phyloP scores from a whole-genome alignment of 35 echinoderm and acorn worm genomes.

The Apostichopus japonicus region DNA sequence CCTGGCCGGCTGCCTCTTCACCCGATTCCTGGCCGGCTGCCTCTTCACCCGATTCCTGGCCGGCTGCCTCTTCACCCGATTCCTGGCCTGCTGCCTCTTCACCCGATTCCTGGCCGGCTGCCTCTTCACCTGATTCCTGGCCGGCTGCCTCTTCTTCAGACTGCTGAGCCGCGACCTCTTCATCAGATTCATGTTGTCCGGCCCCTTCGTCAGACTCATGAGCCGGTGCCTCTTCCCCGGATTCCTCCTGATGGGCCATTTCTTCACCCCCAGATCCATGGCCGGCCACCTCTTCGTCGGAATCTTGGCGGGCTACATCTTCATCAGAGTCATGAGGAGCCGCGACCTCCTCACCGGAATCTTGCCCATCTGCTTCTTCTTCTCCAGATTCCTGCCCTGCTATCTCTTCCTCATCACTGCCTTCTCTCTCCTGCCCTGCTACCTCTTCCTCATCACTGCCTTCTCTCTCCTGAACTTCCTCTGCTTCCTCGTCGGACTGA shows the following conservation, averaged over 20 bases:
- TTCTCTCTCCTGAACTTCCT: conserved; percentile 42
- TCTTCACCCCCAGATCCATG: conserved; percentile 6
- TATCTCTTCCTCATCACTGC: conserved; percentile 31
- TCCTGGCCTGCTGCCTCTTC: conserved; percentile 26
- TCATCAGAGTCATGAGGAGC: conserved; percentile 23
- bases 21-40: neutral
- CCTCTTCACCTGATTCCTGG: neutral
- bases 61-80: conserved; percentile 43
- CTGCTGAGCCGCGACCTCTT: neutral
- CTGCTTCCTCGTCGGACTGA: conserved; percentile 22
- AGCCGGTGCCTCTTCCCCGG: neutral
- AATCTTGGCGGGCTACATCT: neutral
- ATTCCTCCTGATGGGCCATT: conserved; percentile 1
- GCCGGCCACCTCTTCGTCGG: conserved; percentile 11
- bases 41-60: neutral
- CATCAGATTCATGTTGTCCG: neutral
- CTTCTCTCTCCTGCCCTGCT: conserved; percentile 13
- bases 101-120: conserved; percentile 6
- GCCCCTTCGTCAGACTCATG: neutral
- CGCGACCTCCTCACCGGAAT: conserved; percentile 43
- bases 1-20: too few species aligned
- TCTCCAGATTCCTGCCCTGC: conserved; percentile 21
- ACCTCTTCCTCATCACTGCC: neutral
- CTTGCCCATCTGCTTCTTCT: conserved; percentile 32
- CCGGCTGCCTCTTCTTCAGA: conserved; percentile 18